These are phyloP conservation scores for Drosophila sturtevanti DNA, from an alignment of 1,140 invertebrate genomes.

Conservation along the genomic window DNA sequence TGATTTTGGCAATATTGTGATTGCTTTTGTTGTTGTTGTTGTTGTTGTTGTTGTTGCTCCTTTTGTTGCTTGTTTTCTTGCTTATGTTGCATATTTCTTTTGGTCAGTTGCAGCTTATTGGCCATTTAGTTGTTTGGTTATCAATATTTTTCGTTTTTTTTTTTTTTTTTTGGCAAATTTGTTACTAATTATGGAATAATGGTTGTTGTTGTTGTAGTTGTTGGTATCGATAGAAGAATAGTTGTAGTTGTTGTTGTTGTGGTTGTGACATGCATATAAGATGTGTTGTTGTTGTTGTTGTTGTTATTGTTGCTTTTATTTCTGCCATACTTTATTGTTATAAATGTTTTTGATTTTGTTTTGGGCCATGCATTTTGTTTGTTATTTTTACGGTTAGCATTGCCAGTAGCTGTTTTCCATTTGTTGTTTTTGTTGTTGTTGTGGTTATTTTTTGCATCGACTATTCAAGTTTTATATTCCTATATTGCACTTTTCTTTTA, in stretches of 20 bases:
- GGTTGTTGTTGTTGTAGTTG: constrained; percentile 11
- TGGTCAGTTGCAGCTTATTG: constrained; percentile 18
- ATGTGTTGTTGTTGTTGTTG: constrained; percentile 27
- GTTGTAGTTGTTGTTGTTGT: constrained; percentile 23
- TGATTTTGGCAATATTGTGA: constrained; percentile 19
- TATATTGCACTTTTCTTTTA: background rate
- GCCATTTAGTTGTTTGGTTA: constrained; percentile 21
- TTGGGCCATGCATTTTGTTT: constrained; percentile 29
- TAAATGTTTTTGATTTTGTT: constrained; percentile 29
- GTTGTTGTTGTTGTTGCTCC: constrained; percentile 13
- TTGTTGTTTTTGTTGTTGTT: constrained; percentile 24
- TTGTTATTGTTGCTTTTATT: constrained; percentile 20
- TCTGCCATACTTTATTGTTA: constrained; percentile 18
- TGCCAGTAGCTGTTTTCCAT: too few species aligned
- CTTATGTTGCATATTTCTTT: constrained; percentile 13
- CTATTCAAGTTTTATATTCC: background rate
- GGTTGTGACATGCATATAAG: background rate
- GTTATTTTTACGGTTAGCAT: too few species aligned
- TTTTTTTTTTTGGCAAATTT: constrained; percentile 16
- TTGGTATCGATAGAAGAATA: constrained; percentile 22
- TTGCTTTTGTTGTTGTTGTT: constrained; percentile 16
- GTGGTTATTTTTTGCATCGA: background rate
- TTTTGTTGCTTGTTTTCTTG: constrained; percentile 8
- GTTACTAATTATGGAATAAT: constrained; percentile 22
- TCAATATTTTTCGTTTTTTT: background rate